These are phyloP conservation scores for Parapristionchus giblindavisi DNA, from an alignment of 2,888 invertebrate species.

Conservation along the genomic window DNA sequence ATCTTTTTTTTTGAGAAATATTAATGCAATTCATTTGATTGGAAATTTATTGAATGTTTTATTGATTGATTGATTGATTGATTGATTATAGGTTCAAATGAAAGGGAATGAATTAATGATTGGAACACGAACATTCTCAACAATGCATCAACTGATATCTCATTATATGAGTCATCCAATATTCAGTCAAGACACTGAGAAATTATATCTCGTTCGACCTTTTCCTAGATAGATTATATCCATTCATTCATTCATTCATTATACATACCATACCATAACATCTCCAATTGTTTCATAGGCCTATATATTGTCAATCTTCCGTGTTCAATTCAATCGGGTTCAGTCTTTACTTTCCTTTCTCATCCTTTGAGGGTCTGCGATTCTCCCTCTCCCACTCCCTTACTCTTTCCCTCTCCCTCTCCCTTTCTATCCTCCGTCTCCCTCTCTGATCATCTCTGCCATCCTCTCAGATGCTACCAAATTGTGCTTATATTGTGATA, in stretches of 20 bases:
- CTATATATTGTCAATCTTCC: background rate
- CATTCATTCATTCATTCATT: background rate
- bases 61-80: no score
- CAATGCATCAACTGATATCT: conserved; percentile 92
- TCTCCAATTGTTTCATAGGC: background rate
- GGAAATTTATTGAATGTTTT: no score
- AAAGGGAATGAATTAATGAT: conserved; percentile 80
- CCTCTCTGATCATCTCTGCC: background rate
- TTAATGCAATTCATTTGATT: no score
- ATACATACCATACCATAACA: conserved; percentile 3
- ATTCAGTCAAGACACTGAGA: conserved; percentile 96
- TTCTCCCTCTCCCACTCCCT: background rate
- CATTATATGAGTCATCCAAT: conserved; percentile 99
- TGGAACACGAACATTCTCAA: conserved; percentile 95
- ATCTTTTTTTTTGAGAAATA: no score
- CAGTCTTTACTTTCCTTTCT: background rate
- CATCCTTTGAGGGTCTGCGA: background rate
- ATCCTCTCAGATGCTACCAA: no score
- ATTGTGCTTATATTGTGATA: no score
- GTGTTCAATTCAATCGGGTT: background rate
- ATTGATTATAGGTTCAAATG: conserved; percentile 46
- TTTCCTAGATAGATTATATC: conserved; percentile 72
- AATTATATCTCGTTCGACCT: conserved; percentile 92
- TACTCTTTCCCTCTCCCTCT: background rate
- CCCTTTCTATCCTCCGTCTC: background rate